These are phyloP conservation scores for Macrobrachium rosenbergii DNA, from an alignment of 1,140 invertebrate genomes.

Conservation along the genomic window DNA sequence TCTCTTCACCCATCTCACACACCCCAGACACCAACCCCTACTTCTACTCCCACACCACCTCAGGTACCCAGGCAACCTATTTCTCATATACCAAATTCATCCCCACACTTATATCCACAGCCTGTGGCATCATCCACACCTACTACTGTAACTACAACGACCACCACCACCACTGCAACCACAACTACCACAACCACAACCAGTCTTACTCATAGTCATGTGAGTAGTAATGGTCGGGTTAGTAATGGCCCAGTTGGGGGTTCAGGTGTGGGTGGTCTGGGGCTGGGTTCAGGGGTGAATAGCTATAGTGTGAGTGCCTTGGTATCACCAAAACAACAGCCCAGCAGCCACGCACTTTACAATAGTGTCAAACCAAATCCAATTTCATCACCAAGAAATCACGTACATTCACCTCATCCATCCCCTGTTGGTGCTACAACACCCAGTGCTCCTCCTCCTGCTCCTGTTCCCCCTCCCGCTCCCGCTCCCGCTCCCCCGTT, in stretches of 20 bases:
- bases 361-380: constrained; percentile 55
- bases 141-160: constrained; percentile 43
- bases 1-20: constrained; percentile 27
- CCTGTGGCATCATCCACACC: constrained; percentile 58
- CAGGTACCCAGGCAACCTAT: constrained; percentile 36
- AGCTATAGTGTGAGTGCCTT: constrained; percentile 60
- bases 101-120: constrained; percentile 49
- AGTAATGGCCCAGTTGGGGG: constrained; percentile 58
- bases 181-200: constrained; percentile 50
- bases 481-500: constrained; percentile 30
- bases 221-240: constrained; percentile 49
- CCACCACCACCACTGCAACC: constrained; percentile 43
- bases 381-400: constrained; percentile 49
- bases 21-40: constrained; percentile 26
- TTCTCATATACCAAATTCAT: constrained; percentile 56
- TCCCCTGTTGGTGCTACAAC: constrained; percentile 48
- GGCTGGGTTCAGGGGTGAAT: constrained; percentile 46
- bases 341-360: constrained; percentile 52
- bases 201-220: constrained; percentile 54
- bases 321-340: constrained; percentile 48
- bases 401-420: constrained; percentile 57
- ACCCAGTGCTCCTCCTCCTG: constrained; percentile 44
- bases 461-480: constrained; percentile 17
- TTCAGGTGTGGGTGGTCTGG: constrained; percentile 53
- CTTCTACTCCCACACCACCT: constrained; percentile 45